phyloP scores from a whole-genome alignment of 2,888 invertebrate genomes.

The Smittia sp. region DNA sequence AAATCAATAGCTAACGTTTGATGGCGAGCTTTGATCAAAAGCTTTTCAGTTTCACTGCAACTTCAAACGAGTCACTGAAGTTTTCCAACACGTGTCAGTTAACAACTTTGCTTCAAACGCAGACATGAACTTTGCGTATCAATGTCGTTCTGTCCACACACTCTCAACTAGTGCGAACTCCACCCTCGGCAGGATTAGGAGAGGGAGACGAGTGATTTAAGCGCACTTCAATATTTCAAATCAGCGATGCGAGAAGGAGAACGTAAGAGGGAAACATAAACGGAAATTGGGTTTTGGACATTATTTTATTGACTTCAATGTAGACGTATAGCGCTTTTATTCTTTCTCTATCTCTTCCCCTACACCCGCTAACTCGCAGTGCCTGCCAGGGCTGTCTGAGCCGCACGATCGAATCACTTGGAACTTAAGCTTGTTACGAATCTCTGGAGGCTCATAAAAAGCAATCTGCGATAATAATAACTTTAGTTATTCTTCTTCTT shows the following conservation, averaged over 20 bases:
- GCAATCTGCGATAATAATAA: constrained; percentile 33
- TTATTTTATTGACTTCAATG: constrained; percentile 23
- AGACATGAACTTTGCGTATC: neutral
- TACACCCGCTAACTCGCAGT: neutral
- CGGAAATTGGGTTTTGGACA: constrained; percentile 37
- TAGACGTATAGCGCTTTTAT: neutral
- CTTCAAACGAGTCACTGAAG: no score
- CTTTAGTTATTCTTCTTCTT: constrained; percentile 14
- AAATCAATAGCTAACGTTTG: no score
- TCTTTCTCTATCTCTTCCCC: neutral
- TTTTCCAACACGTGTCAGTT: no score
- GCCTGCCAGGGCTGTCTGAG: constrained; percentile 1
- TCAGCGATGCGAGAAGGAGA: constrained; percentile 26
- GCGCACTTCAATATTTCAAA: constrained; percentile 25
- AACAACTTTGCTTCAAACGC: neutral
- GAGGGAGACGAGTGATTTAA: constrained; percentile 20
- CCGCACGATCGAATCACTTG: neutral
- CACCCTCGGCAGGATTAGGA: neutral
- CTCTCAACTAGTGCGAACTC: neutral
- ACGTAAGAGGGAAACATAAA: constrained; percentile 29
- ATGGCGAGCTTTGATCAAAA: no score
- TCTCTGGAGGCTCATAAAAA: constrained; percentile 21
- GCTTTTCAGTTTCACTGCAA: no score
- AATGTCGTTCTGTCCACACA: neutral
- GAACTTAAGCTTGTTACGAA: neutral